Base-by-base conservation (phyloP, 2,113 vertebrate species). In the Anoura caudifer region DNA sequence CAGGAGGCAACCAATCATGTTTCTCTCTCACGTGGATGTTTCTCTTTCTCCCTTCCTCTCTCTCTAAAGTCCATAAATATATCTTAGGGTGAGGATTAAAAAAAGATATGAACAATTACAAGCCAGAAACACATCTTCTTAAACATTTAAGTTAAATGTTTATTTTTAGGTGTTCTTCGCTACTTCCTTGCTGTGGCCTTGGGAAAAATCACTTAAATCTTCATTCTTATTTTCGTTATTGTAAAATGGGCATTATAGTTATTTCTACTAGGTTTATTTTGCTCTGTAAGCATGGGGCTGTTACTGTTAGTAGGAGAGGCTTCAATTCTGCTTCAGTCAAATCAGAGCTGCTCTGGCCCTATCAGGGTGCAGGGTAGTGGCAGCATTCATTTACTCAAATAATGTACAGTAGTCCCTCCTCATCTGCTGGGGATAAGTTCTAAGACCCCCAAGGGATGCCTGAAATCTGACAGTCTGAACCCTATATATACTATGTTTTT, bases 191-290 rank as follows among this genome's bases (percentile, higher is more conserved):
- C 31, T 77, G 36, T 54, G 43, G 80, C 59, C 54, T 87, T 80
- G 80, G 19, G 38, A 12, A 15, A 52, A 72, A 76, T 73, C 79
- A 72, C 59, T 56, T 80, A 92, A 72, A 83, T 31, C 33, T 59
- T 81, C 56, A 67, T 17, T 90, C n/a, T 54, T 77, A 80, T 70
- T 88, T 97, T 91, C 82, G 47, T 83, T 77, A 86, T 75, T 85
- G 20, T 87, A 87, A 97, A 90, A 76, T 65, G 63, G 36, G 11
- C 9, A 41, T 84, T 80, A 61, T 31, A 56, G 36, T 84, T 92
- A 91, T 91, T 87, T 81, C 33, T 52, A 31, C 38, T 76, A 36
- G 28, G 31, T 31, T 77, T 90, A 47, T 84, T 80, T 93, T 95
- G 11, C 28, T 83, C 36, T 91, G 43, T 91, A 69, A 81, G n/a